phyloP scores from a whole-genome alignment of 2,888 invertebrate genomes.

The Tenthredo amoena region DNA sequence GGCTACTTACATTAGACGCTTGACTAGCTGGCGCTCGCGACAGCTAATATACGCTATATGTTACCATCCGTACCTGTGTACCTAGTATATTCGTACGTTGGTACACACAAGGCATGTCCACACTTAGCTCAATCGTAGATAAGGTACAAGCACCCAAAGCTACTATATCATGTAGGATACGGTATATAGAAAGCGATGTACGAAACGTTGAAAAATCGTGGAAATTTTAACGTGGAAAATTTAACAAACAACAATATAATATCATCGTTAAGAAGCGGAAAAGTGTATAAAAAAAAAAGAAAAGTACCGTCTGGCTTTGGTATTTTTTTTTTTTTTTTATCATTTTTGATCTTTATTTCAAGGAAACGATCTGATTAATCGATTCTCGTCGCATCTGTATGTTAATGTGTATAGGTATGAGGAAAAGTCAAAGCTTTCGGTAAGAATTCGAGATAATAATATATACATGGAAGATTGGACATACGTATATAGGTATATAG shows the following conservation, averaged over 20 bases:
- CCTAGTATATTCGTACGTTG: neutral
- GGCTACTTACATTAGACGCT: conserved; percentile 30
- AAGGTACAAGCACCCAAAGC: neutral
- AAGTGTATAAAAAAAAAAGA: neutral
- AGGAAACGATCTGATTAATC: neutral
- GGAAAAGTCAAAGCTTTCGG: neutral
- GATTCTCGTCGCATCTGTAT: neutral
- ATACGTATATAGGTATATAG: neutral
- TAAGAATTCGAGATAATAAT: neutral
- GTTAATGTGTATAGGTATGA: neutral
- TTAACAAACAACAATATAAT: neutral
- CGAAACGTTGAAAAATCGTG: neutral
- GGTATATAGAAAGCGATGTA: neutral
- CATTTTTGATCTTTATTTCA: neutral
- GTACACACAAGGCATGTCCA: neutral
- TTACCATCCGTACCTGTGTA: neutral
- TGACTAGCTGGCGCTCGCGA: conserved; percentile 10
- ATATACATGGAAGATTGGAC: neutral
- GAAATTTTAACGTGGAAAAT: neutral
- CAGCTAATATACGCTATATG: neutral
- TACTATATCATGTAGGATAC: neutral
- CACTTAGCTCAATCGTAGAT: neutral
- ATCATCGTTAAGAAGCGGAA: neutral
- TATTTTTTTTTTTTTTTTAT: neutral
- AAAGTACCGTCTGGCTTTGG: neutral